phyloP scores from a whole-genome alignment of 1,140 invertebrate species.

The Solen grandis region DNA sequence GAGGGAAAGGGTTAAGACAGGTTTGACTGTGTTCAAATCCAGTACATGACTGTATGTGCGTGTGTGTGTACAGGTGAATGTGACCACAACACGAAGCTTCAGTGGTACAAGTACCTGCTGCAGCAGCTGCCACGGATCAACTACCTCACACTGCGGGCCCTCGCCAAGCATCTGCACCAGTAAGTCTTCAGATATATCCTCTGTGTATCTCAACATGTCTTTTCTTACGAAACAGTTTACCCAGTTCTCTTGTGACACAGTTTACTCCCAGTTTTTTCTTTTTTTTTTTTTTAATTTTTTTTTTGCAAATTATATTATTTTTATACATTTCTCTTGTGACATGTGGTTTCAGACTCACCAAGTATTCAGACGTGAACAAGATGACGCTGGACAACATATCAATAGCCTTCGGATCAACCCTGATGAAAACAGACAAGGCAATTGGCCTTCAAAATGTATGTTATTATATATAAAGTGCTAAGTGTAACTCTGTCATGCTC shows the following conservation, averaged over 20 bases:
- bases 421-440: constrained; percentile 64
- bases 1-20: no score
- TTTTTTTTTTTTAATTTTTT: constrained; percentile 33
- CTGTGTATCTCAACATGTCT: neutral
- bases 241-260: no score
- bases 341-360: constrained; percentile 67
- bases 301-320: no score
- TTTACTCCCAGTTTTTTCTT: no score
- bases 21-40: no score
- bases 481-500: no score
- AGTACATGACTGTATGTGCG: no score
- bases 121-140: constrained; percentile 86
- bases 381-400: constrained; percentile 74
- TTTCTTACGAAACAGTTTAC: no score
- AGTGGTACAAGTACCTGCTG: constrained; percentile 84
- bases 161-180: constrained; percentile 89
- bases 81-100: constrained; percentile 66
- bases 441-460: no score
- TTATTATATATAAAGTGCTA: no score
- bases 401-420: constrained; percentile 76
- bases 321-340: no score
- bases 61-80: constrained; percentile 57
- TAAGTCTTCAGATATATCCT: constrained; percentile 54
- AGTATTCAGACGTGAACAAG: constrained; percentile 65
- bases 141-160: constrained; percentile 87